These are phyloP conservation scores for Penaeus japonicus DNA, from an alignment of 1,140 invertebrate genomes.

Conservation along the genomic window DNA sequence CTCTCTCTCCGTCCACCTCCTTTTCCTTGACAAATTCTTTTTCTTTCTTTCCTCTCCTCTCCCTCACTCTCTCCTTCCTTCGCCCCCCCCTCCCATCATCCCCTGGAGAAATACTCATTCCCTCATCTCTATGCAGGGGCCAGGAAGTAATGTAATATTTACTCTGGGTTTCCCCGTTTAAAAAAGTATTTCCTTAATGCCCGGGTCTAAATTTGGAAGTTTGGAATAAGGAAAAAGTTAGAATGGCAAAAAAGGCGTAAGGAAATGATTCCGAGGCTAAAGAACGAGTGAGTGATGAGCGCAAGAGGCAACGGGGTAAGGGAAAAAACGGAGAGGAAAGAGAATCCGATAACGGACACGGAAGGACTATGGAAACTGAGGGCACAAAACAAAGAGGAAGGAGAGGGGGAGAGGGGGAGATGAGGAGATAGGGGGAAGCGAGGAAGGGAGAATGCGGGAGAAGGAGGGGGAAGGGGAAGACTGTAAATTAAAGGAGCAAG, in stretches of 20 bases:
- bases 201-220: not conserved
- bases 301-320: not conserved
- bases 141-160: too few species aligned
- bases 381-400: not conserved
- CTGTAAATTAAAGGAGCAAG: not conserved
- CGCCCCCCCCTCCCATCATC: not conserved
- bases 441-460: not conserved
- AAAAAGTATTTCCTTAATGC: too few species aligned
- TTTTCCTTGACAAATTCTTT: not conserved
- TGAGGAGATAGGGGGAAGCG: not conserved
- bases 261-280: not conserved
- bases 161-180: too few species aligned
- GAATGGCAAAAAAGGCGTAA: not conserved
- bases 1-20: not conserved
- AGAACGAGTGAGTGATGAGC: not conserved
- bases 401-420: not conserved
- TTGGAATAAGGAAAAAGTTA: not conserved
- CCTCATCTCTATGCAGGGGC: too few species aligned
- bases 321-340: not conserved
- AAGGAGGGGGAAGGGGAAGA: not conserved
- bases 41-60: not conserved
- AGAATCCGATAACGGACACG: not conserved
- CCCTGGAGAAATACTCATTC: too few species aligned
- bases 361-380: not conserved
- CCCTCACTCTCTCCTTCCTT: not conserved